Percentiles rank a stretch among this genome's conserved stretches.
phyloP scores from a whole-genome alignment of 2,797 vertebrate genomes.

The Chanos chanos region DNA sequence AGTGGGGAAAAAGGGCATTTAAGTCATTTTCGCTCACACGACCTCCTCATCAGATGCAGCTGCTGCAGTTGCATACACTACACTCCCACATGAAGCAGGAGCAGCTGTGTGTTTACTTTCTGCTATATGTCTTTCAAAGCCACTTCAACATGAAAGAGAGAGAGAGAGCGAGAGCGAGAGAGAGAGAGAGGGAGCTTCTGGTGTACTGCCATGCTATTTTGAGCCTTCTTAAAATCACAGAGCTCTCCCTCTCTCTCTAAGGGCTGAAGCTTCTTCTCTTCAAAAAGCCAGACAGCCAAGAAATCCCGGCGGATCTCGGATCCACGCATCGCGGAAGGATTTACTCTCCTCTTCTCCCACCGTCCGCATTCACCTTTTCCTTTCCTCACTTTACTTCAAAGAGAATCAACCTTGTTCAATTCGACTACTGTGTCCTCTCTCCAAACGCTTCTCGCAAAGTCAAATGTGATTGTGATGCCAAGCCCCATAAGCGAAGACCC shows the following conservation, averaged over 20 bases:
- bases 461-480: constrained; percentile 31
- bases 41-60: no score
- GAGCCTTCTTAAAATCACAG: constrained; percentile 53
- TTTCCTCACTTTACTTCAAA: constrained; percentile 7
- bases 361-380: background rate
- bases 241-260: constrained; percentile 28
- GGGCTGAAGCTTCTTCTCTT: constrained; percentile 54
- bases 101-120: constrained; percentile 8
- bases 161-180: background rate
- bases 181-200: background rate
- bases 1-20: constrained; percentile 51
- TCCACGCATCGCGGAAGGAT: constrained; percentile 51
- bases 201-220: constrained; percentile 20
- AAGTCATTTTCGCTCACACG: no score
- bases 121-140: constrained; percentile 8
- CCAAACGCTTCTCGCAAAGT: constrained; percentile 29
- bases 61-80: background rate
- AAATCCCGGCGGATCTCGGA: constrained; percentile 58
- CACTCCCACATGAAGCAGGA: constrained; percentile 1
- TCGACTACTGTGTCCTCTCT: background rate
- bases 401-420: constrained; percentile 20
- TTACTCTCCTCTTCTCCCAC: constrained; percentile 32
- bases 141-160: constrained; percentile 19
- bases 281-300: constrained; percentile 61
- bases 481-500: constrained; percentile 38